Evolutionary conservation across 2,113 vertebrate genomes (phyloP), one percentile per base, ranked within the genome.

Genomic region (Spea multiplicata): DNA sequence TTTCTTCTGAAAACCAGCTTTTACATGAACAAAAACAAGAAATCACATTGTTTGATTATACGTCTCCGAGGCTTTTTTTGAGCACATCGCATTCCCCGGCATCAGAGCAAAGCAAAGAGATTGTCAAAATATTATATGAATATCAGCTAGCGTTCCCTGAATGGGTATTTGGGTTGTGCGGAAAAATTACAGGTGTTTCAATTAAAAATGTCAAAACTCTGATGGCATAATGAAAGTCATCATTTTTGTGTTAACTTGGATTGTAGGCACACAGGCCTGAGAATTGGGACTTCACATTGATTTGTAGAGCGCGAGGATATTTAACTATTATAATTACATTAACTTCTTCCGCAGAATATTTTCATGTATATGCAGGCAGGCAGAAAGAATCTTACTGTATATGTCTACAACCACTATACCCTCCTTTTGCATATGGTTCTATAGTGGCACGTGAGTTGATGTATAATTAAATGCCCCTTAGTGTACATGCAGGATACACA

Each of bases 201-300:
- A 91, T 93, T 91, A 92, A 93, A 92, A 91, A 90, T 84, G 90
- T 92, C 91, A 92, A 92, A 74, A 90, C 84, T 86, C 88, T 87
- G 90, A 92, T 92, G 91, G 87, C 86, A 89, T 91, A 92, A 92
- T 91, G 92, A 91, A 93, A 92, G 92, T 90, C 88, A 92, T 92
- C 88, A 90, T 89, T 92, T 91, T 90, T 90, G 78, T 74, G 71
- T 80, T 80, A 80, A 67, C 71, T 65, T 73, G 68, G 65, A 80
- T 74, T 68, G 73, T 67, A 73, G 78, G 78, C 64, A 49, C n/a
- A 30, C 52, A 16, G 71, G 45, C 50, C 50, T 67, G 14, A 55
- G 14, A 49, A 52, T 52, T 52, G 75, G 7, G 45, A 69, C 44
- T 50, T 70, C 14, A 13, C 8, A 61, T 70, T 53, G 9, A 67